phyloP scores from a whole-genome alignment of 2,888 invertebrate species.

The Lathronympha strigana region DNA sequence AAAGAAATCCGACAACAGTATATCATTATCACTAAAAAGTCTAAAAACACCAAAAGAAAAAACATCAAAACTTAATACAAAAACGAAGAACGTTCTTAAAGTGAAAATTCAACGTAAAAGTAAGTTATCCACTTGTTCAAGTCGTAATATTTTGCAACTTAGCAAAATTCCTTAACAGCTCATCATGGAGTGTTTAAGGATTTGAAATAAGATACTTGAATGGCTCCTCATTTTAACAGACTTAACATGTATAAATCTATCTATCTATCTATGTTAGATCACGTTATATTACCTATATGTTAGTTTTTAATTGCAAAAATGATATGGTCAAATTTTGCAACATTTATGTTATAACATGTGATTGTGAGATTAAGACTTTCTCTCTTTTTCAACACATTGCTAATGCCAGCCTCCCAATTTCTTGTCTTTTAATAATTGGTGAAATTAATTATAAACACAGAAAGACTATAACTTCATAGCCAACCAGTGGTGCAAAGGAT shows the following conservation, averaged over 20 bases:
- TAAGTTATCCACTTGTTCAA: slow-evolving; percentile 39
- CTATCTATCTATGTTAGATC: too few species aligned
- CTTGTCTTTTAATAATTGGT: background rate
- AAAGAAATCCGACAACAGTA: slow-evolving; percentile 48
- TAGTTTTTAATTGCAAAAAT: background rate
- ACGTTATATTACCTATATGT: too few species aligned
- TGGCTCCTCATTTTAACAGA: background rate
- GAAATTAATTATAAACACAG: background rate
- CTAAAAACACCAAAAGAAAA: slow-evolving; percentile 42
- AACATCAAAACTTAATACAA: slow-evolving; percentile 37
- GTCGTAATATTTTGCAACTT: slow-evolving; percentile 18
- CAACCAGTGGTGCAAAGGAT: too few species aligned
- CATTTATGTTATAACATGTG: background rate
- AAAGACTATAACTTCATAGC: too few species aligned
- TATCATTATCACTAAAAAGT: slow-evolving; percentile 5
- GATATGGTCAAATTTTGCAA: background rate
- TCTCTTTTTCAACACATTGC: too few species aligned
- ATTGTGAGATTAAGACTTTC: background rate
- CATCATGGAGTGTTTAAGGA: background rate
- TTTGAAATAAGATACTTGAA: slow-evolving; percentile 4
- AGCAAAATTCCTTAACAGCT: slow-evolving; percentile 19
- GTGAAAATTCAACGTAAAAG: slow-evolving; percentile 48
- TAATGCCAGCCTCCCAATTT: background rate
- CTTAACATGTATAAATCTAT: background rate
- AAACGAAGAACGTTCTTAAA: slow-evolving; percentile 48